These are phyloP conservation scores for Linurgus olivaceus DNA, from an alignment of 2,797 vertebrate species.

Conservation along the genomic window DNA sequence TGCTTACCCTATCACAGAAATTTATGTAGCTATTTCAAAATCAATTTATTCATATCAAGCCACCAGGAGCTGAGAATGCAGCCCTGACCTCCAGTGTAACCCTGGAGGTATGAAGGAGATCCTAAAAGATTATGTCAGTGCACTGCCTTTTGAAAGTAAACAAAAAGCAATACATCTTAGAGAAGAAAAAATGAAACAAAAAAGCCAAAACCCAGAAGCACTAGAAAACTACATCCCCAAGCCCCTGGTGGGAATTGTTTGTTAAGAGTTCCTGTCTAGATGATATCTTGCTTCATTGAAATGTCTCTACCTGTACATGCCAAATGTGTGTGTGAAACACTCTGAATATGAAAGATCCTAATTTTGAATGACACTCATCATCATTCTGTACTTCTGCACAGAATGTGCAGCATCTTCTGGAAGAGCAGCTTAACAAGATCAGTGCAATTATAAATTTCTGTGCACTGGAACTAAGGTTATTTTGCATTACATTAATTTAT, in stretches of 20 bases:
- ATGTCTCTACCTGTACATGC: not conserved
- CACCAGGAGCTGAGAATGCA: not conserved
- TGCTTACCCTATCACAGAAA: not conserved
- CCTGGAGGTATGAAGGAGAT: not conserved
- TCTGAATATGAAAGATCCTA: not conserved
- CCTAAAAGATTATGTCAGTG: not conserved
- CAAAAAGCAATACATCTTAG: not conserved
- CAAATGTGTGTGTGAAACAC: not conserved
- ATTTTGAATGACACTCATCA: not conserved
- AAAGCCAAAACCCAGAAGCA: not conserved
- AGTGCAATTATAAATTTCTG: conserved; percentile 41
- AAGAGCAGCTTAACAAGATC: conserved; percentile 38
- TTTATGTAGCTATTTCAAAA: not conserved
- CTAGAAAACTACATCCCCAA: not conserved
- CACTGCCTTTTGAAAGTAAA: not conserved
- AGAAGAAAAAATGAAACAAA: not conserved
- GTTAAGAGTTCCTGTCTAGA: not conserved
- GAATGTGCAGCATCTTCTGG: not conserved
- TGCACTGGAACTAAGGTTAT: conserved; percentile 38
- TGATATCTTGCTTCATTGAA: not conserved
- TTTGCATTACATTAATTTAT: conserved; percentile 54
- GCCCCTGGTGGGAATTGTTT: not conserved
- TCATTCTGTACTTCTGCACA: not conserved
- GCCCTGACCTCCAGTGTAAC: not conserved
- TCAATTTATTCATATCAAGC: not conserved